Conservation (phyloP, 2,888 invertebrate genomes). For the Patella pellucida region DNA sequence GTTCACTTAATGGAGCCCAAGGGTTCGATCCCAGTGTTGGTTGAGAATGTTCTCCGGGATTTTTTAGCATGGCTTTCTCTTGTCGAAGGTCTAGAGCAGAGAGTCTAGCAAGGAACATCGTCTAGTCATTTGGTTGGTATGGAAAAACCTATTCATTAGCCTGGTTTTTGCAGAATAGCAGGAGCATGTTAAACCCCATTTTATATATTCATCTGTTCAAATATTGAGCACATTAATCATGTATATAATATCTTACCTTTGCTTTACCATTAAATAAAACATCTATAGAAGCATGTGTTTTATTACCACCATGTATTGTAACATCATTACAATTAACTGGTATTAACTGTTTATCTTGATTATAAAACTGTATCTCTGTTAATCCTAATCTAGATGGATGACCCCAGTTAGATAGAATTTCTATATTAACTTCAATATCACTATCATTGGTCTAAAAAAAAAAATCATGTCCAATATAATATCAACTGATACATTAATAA, state of each 20-base stretch:
- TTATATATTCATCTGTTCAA: neutral
- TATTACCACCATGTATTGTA: slow-evolving; percentile 54
- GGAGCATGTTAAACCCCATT: too few relatives aligned
- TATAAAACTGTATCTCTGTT: slow-evolving; percentile 68
- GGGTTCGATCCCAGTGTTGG: too few relatives aligned
- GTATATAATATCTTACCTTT: slow-evolving; percentile 52
- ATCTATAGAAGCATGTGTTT: slow-evolving; percentile 46
- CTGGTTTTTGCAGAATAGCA: neutral
- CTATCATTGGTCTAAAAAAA: neutral
- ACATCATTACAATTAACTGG: slow-evolving; percentile 53
- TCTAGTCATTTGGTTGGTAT: too few relatives aligned
- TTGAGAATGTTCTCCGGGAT: too few relatives aligned
- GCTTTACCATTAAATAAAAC: slow-evolving; percentile 66
- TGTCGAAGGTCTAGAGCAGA: too few relatives aligned
- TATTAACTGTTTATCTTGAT: slow-evolving; percentile 50
- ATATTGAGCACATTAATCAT: neutral
- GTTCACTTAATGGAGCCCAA: too few relatives aligned
- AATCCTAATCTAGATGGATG: slow-evolving; percentile 64
- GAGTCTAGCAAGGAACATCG: too few relatives aligned
- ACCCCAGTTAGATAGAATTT: slow-evolving; percentile 68
- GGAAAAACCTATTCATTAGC: too few relatives aligned
- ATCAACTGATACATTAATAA: too few relatives aligned
- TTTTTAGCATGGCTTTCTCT: too few relatives aligned
- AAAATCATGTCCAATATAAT: too few relatives aligned
- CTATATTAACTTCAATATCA: slow-evolving; percentile 50